A percentile compares a stretch with the other conserved stretches of the same genome.
Evolutionary conservation across 2,888 invertebrate species (phyloP).

Genomic region (Conops quadrifasciatus): DNA sequence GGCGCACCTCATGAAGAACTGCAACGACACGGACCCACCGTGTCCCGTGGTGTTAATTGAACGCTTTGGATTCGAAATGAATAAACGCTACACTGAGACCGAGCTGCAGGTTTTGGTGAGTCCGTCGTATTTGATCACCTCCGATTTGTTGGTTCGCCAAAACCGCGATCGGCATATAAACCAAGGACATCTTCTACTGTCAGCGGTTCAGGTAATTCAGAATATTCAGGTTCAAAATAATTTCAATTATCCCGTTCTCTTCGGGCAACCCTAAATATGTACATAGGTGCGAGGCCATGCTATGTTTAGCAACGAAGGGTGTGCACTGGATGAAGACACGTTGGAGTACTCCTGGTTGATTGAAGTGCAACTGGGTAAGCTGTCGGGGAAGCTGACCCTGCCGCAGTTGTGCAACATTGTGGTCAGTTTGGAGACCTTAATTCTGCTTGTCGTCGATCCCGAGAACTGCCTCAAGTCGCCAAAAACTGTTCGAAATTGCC

Average conservation of each 20-base stretch:
- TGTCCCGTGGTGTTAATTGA: conserved; percentile 91
- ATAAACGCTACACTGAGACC: conserved; percentile 91
- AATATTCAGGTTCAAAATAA: no score
- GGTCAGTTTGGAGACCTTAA: conserved; percentile 87
- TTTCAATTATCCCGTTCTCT: neutral
- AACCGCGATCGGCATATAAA: conserved; percentile 77
- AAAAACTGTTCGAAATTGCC: conserved; percentile 78
- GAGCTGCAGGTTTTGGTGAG: conserved; percentile 88
- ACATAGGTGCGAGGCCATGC: conserved; percentile 89
- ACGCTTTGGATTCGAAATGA: conserved; percentile 96
- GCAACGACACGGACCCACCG: conserved; percentile 87
- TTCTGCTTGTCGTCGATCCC: conserved; percentile 83
- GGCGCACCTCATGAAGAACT: conserved; percentile 85
- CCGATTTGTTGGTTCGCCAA: conserved; percentile 77
- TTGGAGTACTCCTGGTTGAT: conserved; percentile 98
- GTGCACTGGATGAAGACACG: conserved; percentile 91
- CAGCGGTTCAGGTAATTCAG: conserved; percentile 77
- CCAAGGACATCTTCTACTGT: conserved; percentile 86
- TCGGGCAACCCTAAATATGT: neutral
- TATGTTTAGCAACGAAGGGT: conserved; percentile 93
- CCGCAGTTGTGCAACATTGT: conserved; percentile 89
- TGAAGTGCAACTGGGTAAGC: conserved; percentile 91
- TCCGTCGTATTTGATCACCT: conserved; percentile 84
- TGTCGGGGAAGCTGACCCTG: conserved; percentile 88
- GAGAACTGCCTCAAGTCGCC: conserved; percentile 92